Evolutionary conservation across 2,797 vertebrate genomes (phyloP).

Genomic region (Chelon auratus): DNA sequence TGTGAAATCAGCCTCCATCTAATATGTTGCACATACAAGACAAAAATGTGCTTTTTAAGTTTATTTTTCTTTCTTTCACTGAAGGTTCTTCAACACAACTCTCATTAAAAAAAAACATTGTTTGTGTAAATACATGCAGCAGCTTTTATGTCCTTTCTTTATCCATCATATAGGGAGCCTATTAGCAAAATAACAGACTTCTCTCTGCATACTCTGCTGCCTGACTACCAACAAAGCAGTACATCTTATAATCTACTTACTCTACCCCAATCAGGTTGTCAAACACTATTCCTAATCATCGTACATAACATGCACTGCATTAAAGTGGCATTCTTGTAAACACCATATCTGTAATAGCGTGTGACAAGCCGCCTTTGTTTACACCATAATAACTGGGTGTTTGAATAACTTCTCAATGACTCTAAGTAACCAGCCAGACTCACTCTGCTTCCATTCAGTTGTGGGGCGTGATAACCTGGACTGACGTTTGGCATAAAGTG

Average conservation of each 20-base stretch:
- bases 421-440: slow-evolving; percentile 80
- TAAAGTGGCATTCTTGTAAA: slow-evolving; percentile 82
- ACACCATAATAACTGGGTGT: slow-evolving; percentile 83
- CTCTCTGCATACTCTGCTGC: slow-evolving; percentile 40
- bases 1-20: slow-evolving; percentile 30
- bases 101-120: slow-evolving; percentile 18
- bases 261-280: slow-evolving; percentile 74
- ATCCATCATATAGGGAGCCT: slow-evolving; percentile 41
- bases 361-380: slow-evolving; percentile 84
- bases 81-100: neutral
- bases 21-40: slow-evolving; percentile 28
- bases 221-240: slow-evolving; percentile 58
- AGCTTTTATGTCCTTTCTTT: slow-evolving; percentile 36
- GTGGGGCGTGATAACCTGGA: slow-evolving; percentile 73
- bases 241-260: slow-evolving; percentile 65
- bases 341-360: slow-evolving; percentile 77
- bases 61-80: neutral
- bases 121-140: slow-evolving; percentile 31
- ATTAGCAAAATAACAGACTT: slow-evolving; percentile 52
- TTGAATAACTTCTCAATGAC: slow-evolving; percentile 84
- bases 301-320: slow-evolving; percentile 71
- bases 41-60: slow-evolving; percentile 10
- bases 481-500: slow-evolving; percentile 76
- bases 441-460: slow-evolving; percentile 83
- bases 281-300: slow-evolving; percentile 76